These are phyloP conservation scores for Callipepla squamata DNA, from an alignment of 2,113 vertebrate species.

Conservation along the genomic window DNA sequence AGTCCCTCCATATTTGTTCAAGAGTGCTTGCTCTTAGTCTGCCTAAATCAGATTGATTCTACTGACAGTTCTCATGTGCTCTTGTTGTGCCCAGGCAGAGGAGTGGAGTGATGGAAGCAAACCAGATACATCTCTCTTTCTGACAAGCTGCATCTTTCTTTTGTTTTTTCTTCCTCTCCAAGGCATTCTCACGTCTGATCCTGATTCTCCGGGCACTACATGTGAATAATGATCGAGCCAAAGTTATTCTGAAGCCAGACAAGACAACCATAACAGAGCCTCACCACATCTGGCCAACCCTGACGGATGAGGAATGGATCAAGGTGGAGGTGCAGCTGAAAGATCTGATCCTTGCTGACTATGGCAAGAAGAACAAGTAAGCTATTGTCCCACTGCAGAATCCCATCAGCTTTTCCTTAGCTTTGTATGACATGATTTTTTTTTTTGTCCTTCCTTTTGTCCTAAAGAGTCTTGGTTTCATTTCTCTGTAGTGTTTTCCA, in stretches of 20 bases:
- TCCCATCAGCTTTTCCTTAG: neutral
- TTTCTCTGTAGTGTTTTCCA: neutral
- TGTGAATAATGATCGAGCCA: slow-evolving; percentile 96
- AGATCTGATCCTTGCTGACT: slow-evolving; percentile 97
- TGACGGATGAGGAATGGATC: slow-evolving; percentile 99
- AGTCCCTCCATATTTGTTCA: neutral
- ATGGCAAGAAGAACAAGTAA: slow-evolving; percentile 99
- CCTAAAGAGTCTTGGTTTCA: neutral
- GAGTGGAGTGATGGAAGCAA: neutral
- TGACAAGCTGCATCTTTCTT: neutral
- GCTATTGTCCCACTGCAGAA: neutral
- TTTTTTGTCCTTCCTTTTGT: neutral
- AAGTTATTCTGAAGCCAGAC: slow-evolving; percentile 98
- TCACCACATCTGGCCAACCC: slow-evolving; percentile 98
- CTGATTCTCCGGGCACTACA: slow-evolving; percentile 95
- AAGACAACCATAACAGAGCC: slow-evolving; percentile 98
- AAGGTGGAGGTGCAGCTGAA: slow-evolving; percentile 99
- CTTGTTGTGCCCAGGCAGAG: neutral
- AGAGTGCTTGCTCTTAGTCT: neutral
- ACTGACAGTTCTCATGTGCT: fast-evolving
- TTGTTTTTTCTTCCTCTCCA: neutral
- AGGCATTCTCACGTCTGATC: slow-evolving; percentile 99
- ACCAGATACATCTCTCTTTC: neutral
- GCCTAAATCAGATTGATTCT: neutral
- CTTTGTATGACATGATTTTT: neutral